A percentile compares a stretch with the other conserved stretches of the same genome.
Conservation (phyloP, 2,888 invertebrate species). For the Ochropleura plecta region DNA sequence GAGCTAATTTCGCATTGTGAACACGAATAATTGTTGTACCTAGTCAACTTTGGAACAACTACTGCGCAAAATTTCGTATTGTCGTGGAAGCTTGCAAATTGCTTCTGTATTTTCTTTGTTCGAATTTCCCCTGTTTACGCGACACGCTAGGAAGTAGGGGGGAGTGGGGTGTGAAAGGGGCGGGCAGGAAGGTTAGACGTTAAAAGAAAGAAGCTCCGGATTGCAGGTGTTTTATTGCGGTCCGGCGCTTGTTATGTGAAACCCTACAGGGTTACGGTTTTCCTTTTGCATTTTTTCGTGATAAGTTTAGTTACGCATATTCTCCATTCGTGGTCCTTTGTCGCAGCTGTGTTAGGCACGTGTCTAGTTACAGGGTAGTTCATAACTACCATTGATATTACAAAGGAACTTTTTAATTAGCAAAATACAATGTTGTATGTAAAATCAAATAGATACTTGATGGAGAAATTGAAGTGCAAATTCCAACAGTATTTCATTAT, state of each 20-base stretch:
- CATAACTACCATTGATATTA: background rate
- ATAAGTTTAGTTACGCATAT: conserved; percentile 53
- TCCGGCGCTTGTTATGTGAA: conserved; percentile 73
- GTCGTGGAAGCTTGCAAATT: conserved; percentile 62
- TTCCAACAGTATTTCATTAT: background rate
- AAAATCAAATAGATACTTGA: background rate
- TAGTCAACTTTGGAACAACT: conserved; percentile 56
- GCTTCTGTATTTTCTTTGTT: conserved; percentile 69
- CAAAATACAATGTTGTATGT: no score
- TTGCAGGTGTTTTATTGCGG: conserved; percentile 78
- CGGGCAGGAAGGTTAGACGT: conserved; percentile 57
- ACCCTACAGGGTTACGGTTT: conserved; percentile 71
- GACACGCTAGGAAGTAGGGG: conserved; percentile 64
- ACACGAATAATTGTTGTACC: conserved; percentile 51
- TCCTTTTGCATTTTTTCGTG: conserved; percentile 62
- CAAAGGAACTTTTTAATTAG: background rate
- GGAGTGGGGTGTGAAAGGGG: conserved; percentile 35
- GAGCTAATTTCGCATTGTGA: conserved; percentile 55
- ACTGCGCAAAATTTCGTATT: conserved; percentile 62
- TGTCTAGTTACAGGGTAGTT: background rate
- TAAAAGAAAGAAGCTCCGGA: conserved; percentile 69
- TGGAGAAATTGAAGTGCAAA: background rate
- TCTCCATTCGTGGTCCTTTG: background rate
- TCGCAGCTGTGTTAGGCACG: conserved; percentile 2
- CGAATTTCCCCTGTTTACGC: conserved; percentile 66